A percentile compares a stretch with the other conserved stretches of the same genome.
Conservation (phyloP, 1,140 invertebrate genomes). For the Achroia grisella region DNA sequence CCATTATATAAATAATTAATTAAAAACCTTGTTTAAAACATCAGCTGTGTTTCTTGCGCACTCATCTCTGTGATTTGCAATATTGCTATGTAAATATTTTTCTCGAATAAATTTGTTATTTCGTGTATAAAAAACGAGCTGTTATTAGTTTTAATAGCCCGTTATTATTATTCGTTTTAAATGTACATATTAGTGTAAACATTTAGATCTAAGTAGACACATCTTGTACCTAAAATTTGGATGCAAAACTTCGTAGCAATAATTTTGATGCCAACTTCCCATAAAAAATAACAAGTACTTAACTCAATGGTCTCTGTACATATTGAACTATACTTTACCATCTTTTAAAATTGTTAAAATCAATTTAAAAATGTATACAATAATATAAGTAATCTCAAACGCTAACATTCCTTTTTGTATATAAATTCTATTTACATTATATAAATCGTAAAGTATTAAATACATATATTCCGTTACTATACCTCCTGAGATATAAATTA, state of each 20-base stretch:
- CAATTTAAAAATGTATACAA: conserved; percentile 43
- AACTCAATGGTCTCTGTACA: conserved; percentile 56
- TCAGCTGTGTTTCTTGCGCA: conserved; percentile 32
- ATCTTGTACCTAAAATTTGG: conserved; percentile 65
- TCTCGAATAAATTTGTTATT: conserved; percentile 69
- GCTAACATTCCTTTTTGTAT: conserved; percentile 64
- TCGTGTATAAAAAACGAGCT: conserved; percentile 64
- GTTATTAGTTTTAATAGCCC: conserved; percentile 43
- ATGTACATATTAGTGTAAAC: conserved; percentile 66
- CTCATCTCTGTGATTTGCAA: conserved; percentile 67
- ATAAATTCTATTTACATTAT: conserved; percentile 9
- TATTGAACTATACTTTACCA: conserved; percentile 45
- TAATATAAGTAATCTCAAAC: conserved; percentile 60
- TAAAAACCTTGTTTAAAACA: conserved; percentile 22
- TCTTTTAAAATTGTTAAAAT: conserved; percentile 34
- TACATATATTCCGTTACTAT: conserved; percentile 5
- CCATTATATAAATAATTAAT: conserved; percentile 18
- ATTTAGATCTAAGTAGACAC: conserved; percentile 62
- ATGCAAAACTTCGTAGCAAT: conserved; percentile 63
- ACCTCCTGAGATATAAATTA: not conserved
- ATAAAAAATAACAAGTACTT: conserved; percentile 48
- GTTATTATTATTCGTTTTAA: conserved; percentile 56
- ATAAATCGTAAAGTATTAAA: conserved; percentile 7
- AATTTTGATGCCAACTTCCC: conserved; percentile 66
- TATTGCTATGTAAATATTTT: conserved; percentile 62